Evolutionary conservation across 1,140 invertebrate species (phyloP), one percentile per base, ranked within the genome.

Genomic region (Berghia stephanieae): DNA sequence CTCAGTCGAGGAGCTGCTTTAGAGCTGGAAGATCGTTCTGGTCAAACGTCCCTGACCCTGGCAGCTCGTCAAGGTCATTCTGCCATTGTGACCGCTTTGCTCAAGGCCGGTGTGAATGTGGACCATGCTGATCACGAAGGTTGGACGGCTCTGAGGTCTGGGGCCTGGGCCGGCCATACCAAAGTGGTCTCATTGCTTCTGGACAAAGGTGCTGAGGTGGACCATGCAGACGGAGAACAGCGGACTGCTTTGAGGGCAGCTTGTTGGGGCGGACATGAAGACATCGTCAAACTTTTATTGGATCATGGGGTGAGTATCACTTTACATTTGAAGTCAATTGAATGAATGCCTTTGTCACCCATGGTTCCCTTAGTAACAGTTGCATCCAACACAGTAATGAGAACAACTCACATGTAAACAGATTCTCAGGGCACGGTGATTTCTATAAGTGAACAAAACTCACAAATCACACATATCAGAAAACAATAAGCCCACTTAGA

Each of bases 131-230:
- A 90, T 80, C 83, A 84, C 78, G 90, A 90, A 71, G 87, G 91
- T 0, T 91, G 90, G 90, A 91, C 90, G 16, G 89, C 91, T 1
- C 80, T 91, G 36, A 76, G 91, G 55, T 91, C 91, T 13, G 95
- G 95, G 34, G 95, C 96, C 43, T 97, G 96, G 96, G 96, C 95
- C 77, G 96, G 96, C 24, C 96, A 98, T 85, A 95, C 90, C 34
- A 78, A 83, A 27, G 88, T 97, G 0, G 60, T 93, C 2, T 92
- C 92, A 79, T 92, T 94, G 60, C 91, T 98, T 27, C 88, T 96
- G 13, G 92, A 93, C 63, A 93, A 93, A 3, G 94, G 95, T 1
- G 95, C 96, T 0, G 91, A 93, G 83, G 94, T 95, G 0, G 94
- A 98, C 87, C 93, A 92, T 74, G 94, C 94, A 1, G 95, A 96